Conservation (phyloP, 2,888 invertebrate genomes). For the Rhagonycha lutea region DNA sequence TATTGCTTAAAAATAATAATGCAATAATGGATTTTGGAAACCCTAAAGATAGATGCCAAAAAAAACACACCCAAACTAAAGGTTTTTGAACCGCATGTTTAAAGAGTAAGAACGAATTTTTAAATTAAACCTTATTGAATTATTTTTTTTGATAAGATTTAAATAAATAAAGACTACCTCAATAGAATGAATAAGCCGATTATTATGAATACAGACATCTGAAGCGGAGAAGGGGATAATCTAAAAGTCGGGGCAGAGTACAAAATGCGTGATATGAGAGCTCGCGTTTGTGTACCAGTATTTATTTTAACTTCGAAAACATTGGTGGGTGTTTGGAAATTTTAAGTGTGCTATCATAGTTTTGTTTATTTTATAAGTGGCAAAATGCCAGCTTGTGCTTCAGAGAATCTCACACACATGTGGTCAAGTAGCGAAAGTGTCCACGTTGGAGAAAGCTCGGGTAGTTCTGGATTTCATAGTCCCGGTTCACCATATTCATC, state of each 20-base stretch:
- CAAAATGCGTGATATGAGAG: conserved; percentile 47
- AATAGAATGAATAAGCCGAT: conserved; percentile 30
- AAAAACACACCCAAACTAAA: no score
- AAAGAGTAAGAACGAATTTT: not conserved
- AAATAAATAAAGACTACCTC: conserved; percentile 32
- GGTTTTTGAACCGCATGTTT: not conserved
- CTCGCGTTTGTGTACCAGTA: conserved; percentile 21
- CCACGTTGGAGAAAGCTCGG: conserved; percentile 59
- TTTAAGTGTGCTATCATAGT: conserved; percentile 1
- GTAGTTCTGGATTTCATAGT: conserved; percentile 51
- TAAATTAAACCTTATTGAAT: not conserved
- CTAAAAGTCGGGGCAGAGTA: conserved; percentile 44
- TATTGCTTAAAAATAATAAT: not conserved
- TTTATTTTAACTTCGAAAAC: conserved; percentile 21
- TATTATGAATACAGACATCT: conserved; percentile 18
- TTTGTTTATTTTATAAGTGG: conserved; percentile 11
- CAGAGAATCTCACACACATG: conserved; percentile 64
- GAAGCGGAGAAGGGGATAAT: conserved; percentile 30
- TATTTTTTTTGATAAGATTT: not conserved
- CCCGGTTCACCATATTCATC: conserved; percentile 56
- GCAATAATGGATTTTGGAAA: not conserved
- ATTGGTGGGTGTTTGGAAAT: conserved; percentile 9
- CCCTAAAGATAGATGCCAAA: not conserved
- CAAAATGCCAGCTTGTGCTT: conserved; percentile 69
- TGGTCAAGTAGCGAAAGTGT: conserved; percentile 59